Base-by-base conservation (phyloP, 1,140 invertebrate genomes). In the Schlechtendalia chinensis region DNA sequence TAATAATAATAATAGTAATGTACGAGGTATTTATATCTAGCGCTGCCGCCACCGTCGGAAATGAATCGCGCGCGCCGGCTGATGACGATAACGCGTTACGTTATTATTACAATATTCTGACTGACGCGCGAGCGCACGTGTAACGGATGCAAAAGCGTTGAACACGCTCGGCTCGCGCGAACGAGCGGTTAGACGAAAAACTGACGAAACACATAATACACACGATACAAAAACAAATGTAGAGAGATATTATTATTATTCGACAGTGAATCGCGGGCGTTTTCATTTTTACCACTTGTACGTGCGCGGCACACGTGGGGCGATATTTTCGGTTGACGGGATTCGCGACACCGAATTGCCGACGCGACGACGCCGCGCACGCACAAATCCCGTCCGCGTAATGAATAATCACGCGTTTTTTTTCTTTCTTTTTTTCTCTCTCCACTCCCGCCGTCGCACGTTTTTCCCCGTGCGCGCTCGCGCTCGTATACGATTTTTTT, bases 131-230 rank as follows among this genome's bases (percentile, higher is more conserved):
- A 65, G 29, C 32, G 32, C 32, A 8, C 29, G 29, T 65, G 61
- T 65, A 65, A 29, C 61, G 17, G 61, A 65, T 65, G 61, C 61
- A 32, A 39, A 65, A 29, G 32, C 32, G 19, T 65, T 65, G 19
- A 65, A 65, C 29, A 8, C 32, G 32, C 8, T 39, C 8, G 8
- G 8, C 32, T 65, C 61, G 29, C 8, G 32, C 8, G 32, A 24
- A 27, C 58, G 58, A 27, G 59, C 27, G 1, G 58, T 16, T 14
- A 27, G 12, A 24, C 17, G 14, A n/a, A 27, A 58, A 58, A 58
- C 22, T 5, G 58, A 59, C 14, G 16, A 19, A 10, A 17, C 0
- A 29, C 16, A 27, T n/a, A 56, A 27, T 61, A 29, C 24, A 16
- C 8, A 29, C 32, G 32, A 39, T 8, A 39, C 32, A 8, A 39